phyloP scores from a whole-genome alignment of 2,888 invertebrate species.

The Lamproptera curius region DNA sequence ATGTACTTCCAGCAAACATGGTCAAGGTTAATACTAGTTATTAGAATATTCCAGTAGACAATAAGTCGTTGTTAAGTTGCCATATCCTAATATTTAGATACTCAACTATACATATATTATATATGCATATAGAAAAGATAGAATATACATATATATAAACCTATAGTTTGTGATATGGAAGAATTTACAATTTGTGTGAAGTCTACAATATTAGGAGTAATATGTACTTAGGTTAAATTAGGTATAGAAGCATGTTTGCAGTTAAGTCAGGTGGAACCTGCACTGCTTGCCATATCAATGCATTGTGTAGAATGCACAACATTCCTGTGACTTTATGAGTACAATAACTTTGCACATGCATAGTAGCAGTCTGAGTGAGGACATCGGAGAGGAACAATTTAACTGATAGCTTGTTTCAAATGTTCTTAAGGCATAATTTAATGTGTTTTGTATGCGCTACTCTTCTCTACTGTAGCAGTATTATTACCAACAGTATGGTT shows the following conservation, averaged over 20 bases:
- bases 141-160: slow-evolving; percentile 65
- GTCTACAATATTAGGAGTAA: slow-evolving; percentile 53
- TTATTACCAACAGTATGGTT: too few species aligned
- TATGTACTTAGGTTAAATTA: slow-evolving; percentile 32
- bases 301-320: slow-evolving; percentile 7
- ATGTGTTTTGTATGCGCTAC: background rate
- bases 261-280: slow-evolving; percentile 10
- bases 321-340: slow-evolving; percentile 3
- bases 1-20: background rate
- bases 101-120: slow-evolving; percentile 65
- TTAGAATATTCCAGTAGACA: slow-evolving; percentile 69
- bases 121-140: slow-evolving; percentile 64
- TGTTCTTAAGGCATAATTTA: too few species aligned
- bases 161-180: slow-evolving; percentile 75
- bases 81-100: slow-evolving; percentile 76
- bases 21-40: slow-evolving; percentile 15
- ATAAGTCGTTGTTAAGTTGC: slow-evolving; percentile 75
- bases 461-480: background rate
- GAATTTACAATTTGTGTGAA: slow-evolving; percentile 72
- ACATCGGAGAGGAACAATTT: too few species aligned
- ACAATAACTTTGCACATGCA: background rate
- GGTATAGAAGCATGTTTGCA: slow-evolving; percentile 13
- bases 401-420: too few species aligned
- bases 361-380: too few species aligned
- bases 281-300: background rate